A percentile compares a stretch with the other conserved stretches of the same genome.
Evolutionary conservation across 2,113 vertebrate genomes (phyloP).

Genomic region (Elanus axillaris): DNA sequence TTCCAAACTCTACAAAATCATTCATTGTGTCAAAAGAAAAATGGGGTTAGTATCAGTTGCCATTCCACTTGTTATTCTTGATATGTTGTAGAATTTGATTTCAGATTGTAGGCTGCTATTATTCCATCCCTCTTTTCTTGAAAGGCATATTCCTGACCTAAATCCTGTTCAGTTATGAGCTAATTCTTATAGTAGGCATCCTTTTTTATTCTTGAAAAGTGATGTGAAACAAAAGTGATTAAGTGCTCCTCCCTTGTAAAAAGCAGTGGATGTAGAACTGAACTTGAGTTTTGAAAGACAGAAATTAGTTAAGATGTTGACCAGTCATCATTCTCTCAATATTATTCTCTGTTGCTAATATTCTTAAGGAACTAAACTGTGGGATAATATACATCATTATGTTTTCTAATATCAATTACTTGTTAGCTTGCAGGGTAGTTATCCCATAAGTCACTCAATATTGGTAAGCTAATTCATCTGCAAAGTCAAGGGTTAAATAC

Average conservation of each 20-base stretch:
- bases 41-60: background rate
- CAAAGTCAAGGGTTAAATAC: conserved; percentile 2
- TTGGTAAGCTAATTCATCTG: background rate
- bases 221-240: background rate
- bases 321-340: background rate
- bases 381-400: background rate
- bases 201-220: background rate
- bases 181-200: background rate
- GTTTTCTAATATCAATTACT: background rate
- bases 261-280: background rate
- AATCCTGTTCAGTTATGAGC: background rate
- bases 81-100: background rate
- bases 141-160: background rate
- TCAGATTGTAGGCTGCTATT: background rate
- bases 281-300: background rate
- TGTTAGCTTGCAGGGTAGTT: background rate
- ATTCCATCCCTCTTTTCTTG: background rate
- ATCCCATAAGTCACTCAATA: background rate
- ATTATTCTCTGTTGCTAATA: background rate
- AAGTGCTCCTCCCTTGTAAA: background rate
- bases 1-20: background rate
- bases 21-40: background rate
- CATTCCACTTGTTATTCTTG: background rate
- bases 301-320: background rate
- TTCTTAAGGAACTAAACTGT: background rate